A percentile compares a stretch with the other conserved stretches of the same genome.
These are phyloP conservation scores for Columba livia DNA, from an alignment of 2,113 vertebrate species.

Conservation along the genomic window DNA sequence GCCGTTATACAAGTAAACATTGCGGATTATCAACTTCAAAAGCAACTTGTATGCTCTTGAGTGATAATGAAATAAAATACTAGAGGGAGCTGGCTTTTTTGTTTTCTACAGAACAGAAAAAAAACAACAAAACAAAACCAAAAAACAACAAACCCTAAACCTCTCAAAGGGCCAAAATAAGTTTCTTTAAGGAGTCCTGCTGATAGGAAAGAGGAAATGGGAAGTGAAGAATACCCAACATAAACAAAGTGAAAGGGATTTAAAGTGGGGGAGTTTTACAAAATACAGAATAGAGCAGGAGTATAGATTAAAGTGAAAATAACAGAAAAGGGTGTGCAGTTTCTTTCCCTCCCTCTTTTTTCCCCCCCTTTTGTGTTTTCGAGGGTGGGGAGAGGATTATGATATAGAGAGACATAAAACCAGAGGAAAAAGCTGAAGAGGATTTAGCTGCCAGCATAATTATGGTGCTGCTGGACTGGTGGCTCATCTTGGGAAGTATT, in stretches of 20 bases:
- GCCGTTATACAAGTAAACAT: neutral
- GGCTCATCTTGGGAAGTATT: neutral
- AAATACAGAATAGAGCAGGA: neutral
- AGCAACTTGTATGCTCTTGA: neutral
- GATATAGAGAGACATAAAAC: neutral
- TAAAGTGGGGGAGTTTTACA: neutral
- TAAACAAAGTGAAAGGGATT: neutral
- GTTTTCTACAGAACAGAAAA: neutral
- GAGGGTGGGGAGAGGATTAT: neutral
- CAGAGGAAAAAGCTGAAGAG: neutral
- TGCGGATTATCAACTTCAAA: neutral
- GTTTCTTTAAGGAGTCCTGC: neutral
- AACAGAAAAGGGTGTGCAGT: neutral
- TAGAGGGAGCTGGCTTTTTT: neutral
- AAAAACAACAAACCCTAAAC: neutral
- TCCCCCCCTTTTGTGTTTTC: neutral
- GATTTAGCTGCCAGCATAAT: neutral
- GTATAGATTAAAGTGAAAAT: neutral
- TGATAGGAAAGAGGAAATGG: neutral
- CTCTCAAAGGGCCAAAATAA: neutral
- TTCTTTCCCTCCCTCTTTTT: fast-evolving
- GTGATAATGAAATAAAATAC: neutral
- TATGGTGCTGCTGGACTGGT: neutral
- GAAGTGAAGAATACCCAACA: neutral
- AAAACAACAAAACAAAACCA: neutral